Base-by-base conservation (phyloP, 2,888 invertebrate species). In the Octonoba sinensis region DNA sequence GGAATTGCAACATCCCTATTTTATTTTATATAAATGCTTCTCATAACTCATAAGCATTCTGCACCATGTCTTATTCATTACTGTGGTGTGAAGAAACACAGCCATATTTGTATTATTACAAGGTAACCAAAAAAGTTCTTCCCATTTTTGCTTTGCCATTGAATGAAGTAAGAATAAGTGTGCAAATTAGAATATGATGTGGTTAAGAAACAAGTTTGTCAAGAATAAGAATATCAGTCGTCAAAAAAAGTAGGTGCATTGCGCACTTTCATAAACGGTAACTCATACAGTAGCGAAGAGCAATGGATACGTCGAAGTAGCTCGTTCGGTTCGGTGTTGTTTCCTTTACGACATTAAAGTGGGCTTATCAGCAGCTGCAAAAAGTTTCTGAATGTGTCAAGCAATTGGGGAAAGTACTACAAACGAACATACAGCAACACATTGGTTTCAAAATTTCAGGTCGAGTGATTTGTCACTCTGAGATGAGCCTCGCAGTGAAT, bases 361-460 rank as follows among this genome's bases (percentile, higher is more conserved):
- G 56, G 56, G 56, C 56, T 56, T 56, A 27, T 60, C 60, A 60
- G 60, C 27, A 22, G 60, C 60, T 15, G 60, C 60, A 60, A 24
- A 24, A 60, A 60, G 6, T 66, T 1, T 12, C 27, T 18, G 47
- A 54, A 66, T 66, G 44, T 44, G 49, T 54, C 0, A 66, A 13
- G 54, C 18, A n/a, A 46, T 66, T 66, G 66, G 16, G 66, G 47
- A 51, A 4, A 27, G 16, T 66, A 18, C 66, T 46, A 12, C 12
- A 18, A 66, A 12, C 3, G 66, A 66, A 66, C 15, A 3, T 27
- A 66, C 54, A 2, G 66, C 3, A 36, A 46, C 0, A 0, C 47
- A 66, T 0, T 66, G 46, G 13, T 60, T 60, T 15, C 1, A 60
- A 20, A 60, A 60, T 3, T 36, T 60, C 20, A 60, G 11, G 11